A percentile compares a stretch with the other conserved stretches of the same genome.
phyloP scores from a whole-genome alignment of 2,888 invertebrate species.

The Caenorhabditis sp. region DNA sequence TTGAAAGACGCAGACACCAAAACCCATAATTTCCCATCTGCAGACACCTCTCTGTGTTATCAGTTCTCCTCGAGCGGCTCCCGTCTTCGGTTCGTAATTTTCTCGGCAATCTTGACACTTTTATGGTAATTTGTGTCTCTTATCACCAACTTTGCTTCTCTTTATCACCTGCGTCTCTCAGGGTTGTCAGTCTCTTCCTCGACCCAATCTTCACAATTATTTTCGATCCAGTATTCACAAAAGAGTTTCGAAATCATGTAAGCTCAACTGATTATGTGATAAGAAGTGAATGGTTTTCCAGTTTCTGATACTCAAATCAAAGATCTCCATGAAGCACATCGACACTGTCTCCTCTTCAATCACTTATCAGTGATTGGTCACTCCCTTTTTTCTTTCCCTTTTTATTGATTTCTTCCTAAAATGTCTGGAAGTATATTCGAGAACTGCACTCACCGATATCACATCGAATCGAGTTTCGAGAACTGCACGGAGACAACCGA shows the following conservation, averaged over 20 bases:
- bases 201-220: conserved; percentile 46
- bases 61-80: conserved; percentile 25
- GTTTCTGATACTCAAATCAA: conserved; percentile 32
- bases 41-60: conserved; percentile 19
- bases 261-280: neutral
- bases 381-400: neutral
- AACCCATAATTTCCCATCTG: no score
- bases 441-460: conserved; percentile 33
- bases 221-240: conserved; percentile 36
- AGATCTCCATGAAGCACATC: conserved; percentile 21
- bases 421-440: conserved; percentile 22
- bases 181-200: conserved; percentile 25
- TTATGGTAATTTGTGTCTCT: conserved; percentile 31
- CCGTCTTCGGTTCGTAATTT: conserved; percentile 37
- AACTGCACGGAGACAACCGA: conserved; percentile 35
- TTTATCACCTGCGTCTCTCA: neutral
- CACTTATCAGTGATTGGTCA: conserved; percentile 44
- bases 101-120: conserved; percentile 37
- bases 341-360: conserved; percentile 7
- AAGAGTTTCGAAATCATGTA: conserved; percentile 11
- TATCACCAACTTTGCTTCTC: no score
- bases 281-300: neutral
- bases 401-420: conserved; percentile 19
- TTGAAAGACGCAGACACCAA: no score
- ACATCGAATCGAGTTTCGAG: conserved; percentile 7